Evolutionary conservation across 2,113 vertebrate species (phyloP).

Genomic region (Turdus rufiventris): DNA sequence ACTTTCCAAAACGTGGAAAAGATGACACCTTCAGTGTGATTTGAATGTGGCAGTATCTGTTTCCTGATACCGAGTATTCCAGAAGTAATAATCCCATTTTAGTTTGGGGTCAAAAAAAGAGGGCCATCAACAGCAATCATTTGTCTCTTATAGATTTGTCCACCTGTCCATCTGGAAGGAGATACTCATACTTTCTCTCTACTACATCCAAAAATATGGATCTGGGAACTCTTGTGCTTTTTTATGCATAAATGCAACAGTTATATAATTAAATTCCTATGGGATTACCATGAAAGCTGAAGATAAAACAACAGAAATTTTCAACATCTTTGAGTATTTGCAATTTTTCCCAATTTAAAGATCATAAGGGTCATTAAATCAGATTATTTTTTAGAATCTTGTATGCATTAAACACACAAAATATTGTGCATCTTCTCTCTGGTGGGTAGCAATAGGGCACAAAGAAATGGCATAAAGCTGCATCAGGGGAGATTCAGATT

Average conservation of each 20-base stretch:
- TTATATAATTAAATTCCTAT: neutral
- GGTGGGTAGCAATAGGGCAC: neutral
- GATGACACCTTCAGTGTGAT: neutral
- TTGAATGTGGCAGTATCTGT: neutral
- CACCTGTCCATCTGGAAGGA: neutral
- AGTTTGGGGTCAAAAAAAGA: neutral
- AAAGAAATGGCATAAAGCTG: neutral
- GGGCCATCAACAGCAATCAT: fast-evolving
- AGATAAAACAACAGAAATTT: neutral
- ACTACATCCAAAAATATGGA: neutral
- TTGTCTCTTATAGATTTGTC: neutral
- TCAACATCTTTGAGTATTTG: neutral
- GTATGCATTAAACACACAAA: neutral
- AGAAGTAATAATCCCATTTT: neutral
- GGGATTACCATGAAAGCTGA: neutral
- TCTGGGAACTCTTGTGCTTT: neutral
- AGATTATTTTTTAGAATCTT: neutral
- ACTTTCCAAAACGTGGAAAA: neutral
- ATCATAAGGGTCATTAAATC: neutral
- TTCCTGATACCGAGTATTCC: neutral
- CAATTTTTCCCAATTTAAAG: neutral
- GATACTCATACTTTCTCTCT: neutral
- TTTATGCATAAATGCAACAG: neutral
- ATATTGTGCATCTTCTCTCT: neutral
- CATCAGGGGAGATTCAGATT: neutral